phyloP scores from a whole-genome alignment of 35 echinoderm and acorn worm species.

The Acanthaster planci region DNA sequence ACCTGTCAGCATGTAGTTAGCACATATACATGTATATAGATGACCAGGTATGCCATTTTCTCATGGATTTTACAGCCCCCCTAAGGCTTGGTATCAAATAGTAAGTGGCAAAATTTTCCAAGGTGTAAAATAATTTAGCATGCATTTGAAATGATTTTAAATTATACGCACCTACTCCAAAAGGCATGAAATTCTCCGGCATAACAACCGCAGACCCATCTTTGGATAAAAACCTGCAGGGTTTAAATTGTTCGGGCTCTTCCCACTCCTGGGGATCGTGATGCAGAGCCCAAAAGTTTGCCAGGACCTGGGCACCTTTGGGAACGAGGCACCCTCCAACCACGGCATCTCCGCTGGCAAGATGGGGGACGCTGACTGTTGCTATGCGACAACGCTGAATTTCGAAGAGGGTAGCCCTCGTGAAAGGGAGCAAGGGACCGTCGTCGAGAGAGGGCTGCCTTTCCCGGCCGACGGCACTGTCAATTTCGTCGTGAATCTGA shows the following conservation, averaged over 20 bases:
- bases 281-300: constrained; percentile 69
- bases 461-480: constrained; percentile 10
- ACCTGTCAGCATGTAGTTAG: too few relatives aligned
- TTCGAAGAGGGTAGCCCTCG: constrained; percentile 8
- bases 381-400: constrained; percentile 20
- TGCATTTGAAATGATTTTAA: background rate
- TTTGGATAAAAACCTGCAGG: constrained; percentile 63
- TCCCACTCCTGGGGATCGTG: constrained; percentile 50
- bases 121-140: too few relatives aligned
- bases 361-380: constrained; percentile 45
- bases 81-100: too few relatives aligned
- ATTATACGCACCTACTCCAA: constrained; percentile 62
- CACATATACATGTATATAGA: too few relatives aligned
- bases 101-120: too few relatives aligned
- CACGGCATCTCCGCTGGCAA: constrained; percentile 31
- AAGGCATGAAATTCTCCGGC: constrained; percentile 62
- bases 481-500: constrained; percentile 23
- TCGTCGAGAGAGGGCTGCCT: constrained; percentile 11
- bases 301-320: constrained; percentile 53
- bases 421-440: background rate
- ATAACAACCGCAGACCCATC: constrained; percentile 42
- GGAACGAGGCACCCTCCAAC: constrained; percentile 53
- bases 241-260: constrained; percentile 67
- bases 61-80: too few relatives aligned
- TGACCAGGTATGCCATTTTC: too few relatives aligned